Evolutionary conservation across 2,888 invertebrate genomes (phyloP).

Genomic region (Noctua pronuba): DNA sequence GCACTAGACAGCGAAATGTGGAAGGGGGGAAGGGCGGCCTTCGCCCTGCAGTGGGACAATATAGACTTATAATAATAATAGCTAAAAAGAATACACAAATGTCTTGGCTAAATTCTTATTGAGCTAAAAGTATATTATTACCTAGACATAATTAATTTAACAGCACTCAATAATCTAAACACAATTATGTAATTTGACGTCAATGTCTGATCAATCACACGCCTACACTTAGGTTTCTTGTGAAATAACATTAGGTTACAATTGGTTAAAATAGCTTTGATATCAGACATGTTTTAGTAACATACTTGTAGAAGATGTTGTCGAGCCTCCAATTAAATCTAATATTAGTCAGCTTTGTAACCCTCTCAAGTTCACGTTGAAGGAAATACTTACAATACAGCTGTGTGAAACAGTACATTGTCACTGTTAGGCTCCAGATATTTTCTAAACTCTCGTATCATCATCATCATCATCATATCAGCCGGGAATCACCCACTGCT

Average conservation of each 20-base stretch:
- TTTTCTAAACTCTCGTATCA: too few relatives aligned
- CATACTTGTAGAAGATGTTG: not conserved
- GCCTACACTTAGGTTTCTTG: not conserved
- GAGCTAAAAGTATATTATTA: not conserved
- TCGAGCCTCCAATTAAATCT: not conserved
- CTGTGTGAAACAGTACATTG: not conserved
- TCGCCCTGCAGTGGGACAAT: too few relatives aligned
- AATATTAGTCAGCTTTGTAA: slow-evolving; percentile 6
- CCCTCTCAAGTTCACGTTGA: not conserved
- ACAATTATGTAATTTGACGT: not conserved
- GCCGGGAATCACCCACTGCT: too few relatives aligned
- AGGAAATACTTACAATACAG: not conserved
- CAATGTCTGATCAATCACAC: not conserved
- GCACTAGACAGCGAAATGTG: too few relatives aligned
- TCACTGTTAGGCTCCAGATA: not conserved
- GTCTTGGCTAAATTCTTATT: not conserved
- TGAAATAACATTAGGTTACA: not conserved
- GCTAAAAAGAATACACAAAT: not conserved
- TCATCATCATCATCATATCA: too few relatives aligned
- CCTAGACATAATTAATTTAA: not conserved
- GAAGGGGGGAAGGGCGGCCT: too few relatives aligned
- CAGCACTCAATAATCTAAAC: not conserved
- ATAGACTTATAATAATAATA: too few relatives aligned
- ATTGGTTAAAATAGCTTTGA: not conserved
- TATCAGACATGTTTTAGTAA: not conserved